Conservation (phyloP, 2,113 vertebrate genomes). For the Zingel zingel region DNA sequence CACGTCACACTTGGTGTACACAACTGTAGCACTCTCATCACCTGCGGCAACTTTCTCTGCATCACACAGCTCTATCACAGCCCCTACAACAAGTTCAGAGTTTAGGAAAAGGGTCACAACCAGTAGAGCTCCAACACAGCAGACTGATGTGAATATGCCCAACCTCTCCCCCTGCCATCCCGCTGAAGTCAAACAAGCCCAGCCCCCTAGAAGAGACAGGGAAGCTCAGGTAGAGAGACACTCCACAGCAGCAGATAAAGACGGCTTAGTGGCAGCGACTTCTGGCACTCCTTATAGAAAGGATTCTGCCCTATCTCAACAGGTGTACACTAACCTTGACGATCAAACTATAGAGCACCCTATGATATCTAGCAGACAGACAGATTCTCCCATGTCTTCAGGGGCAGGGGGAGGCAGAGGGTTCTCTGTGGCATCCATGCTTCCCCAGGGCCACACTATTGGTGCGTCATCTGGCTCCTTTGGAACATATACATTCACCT, state of each 20-base stretch:
- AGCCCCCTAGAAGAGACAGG: conserved; percentile 46
- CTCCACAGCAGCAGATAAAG: conserved; percentile 58
- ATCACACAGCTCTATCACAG: conserved; percentile 38
- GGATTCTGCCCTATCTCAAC: conserved; percentile 83
- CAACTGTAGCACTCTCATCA: conserved; percentile 37
- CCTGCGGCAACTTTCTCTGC: conserved; percentile 23
- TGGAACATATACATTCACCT: conserved; percentile 90
- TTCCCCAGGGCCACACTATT: conserved; percentile 88
- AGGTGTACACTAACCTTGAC: conserved; percentile 87
- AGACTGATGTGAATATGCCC: conserved; percentile 46
- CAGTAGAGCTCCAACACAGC: conserved; percentile 55
- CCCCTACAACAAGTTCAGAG: conserved; percentile 61
- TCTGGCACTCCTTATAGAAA: conserved; percentile 83
- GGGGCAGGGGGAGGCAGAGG: conserved; percentile 90
- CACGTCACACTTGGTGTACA: conserved; percentile 34
- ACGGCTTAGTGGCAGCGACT: conserved; percentile 53
- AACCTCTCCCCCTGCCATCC: conserved; percentile 55
- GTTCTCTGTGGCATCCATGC: conserved; percentile 97
- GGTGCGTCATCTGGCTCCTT: conserved; percentile 84
- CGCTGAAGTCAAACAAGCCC: conserved; percentile 64
- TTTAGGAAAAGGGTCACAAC: conserved; percentile 65
- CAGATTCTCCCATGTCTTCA: conserved; percentile 91
- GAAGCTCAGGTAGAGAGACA: conserved; percentile 58
- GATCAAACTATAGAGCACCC: conserved; percentile 86
- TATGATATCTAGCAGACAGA: conserved; percentile 85